Base-by-base conservation (phyloP, 2,888 invertebrate species). In the Taenaris catops region DNA sequence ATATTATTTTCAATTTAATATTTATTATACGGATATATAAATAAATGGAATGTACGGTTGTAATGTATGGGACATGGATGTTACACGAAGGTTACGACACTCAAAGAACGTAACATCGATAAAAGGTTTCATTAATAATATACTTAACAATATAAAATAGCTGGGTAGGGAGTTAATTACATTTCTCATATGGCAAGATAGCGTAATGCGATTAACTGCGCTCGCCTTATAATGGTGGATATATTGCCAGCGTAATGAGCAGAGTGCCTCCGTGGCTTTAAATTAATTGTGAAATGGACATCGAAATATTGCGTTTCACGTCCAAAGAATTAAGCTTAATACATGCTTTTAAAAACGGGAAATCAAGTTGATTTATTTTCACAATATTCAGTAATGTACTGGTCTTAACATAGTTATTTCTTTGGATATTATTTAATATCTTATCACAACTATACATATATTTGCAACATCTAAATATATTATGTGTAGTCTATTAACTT, bases 161-260 rank as follows among this genome's bases (percentile, higher is more conserved):
- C 8, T 42, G 28, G 32, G n/a, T 5, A 31, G 23, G 27, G 38
- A 27, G 41, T 29, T 44, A 44, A 44, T 44, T 38, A 33, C 38
- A 24, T 32, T 37, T 41, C 33, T 38, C 33, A 41, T 29, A 38
- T 34, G 41, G 33, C 28, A 41, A 34, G 34, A 38, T 38, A 38
- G 41, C 17, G 35, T 44, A 41, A 44, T 33, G 28, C 33, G 29
- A 44, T 44, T 41, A 44, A 23, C 25, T 19, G 28, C 31, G 17
- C 24, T 34, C 41, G 33, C 37, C 41, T 35, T 41, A 29, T 44
- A 33, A 35, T 34, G 19, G 25, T 25, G n/a, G 27, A 37, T 38
- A 38, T 41, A 44, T 41, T 34, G 35, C 38, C 37, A 5, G 25
- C 12, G 33, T 44, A 41, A 38, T 44, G 38, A 44, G 41, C 34